A percentile compares a stretch with the other conserved stretches of the same genome.
These are phyloP conservation scores for Lynx canadensis DNA, from an alignment of 2,113 vertebrate species.

Conservation along the genomic window DNA sequence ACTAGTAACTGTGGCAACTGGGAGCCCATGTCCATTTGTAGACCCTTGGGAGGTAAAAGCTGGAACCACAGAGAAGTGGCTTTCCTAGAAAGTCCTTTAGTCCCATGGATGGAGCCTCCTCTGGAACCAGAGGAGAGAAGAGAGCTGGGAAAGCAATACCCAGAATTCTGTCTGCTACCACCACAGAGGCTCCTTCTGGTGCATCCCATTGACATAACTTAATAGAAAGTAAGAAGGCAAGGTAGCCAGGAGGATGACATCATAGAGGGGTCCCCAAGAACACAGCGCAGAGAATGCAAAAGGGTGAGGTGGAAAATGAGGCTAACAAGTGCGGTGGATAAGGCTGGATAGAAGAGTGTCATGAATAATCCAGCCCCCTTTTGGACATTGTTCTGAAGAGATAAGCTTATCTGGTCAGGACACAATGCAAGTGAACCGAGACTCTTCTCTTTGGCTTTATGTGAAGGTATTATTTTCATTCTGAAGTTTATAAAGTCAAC, in stretches of 20 bases:
- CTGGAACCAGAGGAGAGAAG: background rate
- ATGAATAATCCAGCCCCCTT: background rate
- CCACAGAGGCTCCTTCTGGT: background rate
- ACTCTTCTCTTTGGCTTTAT: background rate
- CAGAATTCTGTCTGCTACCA: background rate
- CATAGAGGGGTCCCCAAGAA: background rate
- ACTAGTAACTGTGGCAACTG: too few species aligned
- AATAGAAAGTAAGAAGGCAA: background rate
- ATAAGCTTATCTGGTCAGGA: background rate
- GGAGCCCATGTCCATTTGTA: background rate
- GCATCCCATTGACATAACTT: background rate
- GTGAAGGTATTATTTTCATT: background rate
- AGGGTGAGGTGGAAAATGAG: background rate
- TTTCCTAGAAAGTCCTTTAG: rapidly evolving
- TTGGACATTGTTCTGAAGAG: background rate
- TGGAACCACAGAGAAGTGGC: background rate
- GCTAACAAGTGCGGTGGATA: too few species aligned
- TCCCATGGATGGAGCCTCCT: too few species aligned
- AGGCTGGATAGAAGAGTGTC: background rate
- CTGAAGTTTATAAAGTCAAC: background rate
- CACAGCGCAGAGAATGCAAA: background rate
- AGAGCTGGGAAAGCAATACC: background rate
- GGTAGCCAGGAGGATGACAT: too few species aligned
- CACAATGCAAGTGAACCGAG: background rate
- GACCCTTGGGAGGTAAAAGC: background rate